Conservation (phyloP, 2,113 vertebrate genomes). For the Pachycephala philippinensis region DNA sequence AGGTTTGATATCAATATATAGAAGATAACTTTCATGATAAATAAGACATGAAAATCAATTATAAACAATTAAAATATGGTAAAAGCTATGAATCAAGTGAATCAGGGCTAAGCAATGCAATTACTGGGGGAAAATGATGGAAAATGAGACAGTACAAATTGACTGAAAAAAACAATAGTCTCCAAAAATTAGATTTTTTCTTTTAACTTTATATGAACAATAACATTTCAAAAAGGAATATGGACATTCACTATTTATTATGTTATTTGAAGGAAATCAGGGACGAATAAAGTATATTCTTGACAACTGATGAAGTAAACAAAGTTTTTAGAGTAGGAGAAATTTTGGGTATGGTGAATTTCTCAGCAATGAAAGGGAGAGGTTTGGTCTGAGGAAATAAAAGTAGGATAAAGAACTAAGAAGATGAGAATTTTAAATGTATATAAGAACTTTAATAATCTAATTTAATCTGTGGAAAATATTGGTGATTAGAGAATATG, state of each 20-base stretch:
- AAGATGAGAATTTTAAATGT: neutral
- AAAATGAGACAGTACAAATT: neutral
- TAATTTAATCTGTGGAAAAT: neutral
- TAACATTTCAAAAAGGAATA: neutral
- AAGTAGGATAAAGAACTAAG: neutral
- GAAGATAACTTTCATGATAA: neutral
- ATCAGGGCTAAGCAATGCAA: neutral
- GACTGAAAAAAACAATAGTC: neutral
- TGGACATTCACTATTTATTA: neutral
- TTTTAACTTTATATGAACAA: neutral
- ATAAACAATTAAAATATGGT: conserved; percentile 1
- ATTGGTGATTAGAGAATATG: neutral
- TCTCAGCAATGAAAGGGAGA: neutral
- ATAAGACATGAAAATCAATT: neutral
- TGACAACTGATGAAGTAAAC: neutral
- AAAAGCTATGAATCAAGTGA: neutral
- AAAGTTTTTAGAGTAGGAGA: neutral
- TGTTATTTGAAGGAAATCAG: neutral
- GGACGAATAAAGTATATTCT: neutral
- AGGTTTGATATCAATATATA: neutral
- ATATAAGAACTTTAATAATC: neutral
- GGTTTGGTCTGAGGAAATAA: neutral
- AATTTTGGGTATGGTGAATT: neutral
- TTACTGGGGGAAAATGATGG: neutral
- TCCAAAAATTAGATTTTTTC: neutral